A percentile compares a stretch with the other conserved stretches of the same genome.
phyloP scores from a whole-genome alignment of 2,797 vertebrate genomes.

The Eulemur rubriventer region DNA sequence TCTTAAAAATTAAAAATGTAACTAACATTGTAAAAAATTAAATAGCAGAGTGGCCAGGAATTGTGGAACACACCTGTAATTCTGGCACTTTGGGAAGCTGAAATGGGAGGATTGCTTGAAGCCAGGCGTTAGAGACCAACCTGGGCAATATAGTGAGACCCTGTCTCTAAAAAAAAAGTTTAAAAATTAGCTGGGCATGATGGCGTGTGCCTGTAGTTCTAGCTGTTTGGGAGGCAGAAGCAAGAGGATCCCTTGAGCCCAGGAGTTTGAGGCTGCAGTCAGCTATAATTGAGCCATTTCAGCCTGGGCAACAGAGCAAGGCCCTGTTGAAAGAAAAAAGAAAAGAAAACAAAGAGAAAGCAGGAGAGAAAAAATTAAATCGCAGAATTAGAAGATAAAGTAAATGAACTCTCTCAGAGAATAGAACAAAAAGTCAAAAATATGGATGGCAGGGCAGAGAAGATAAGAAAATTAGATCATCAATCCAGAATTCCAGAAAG shows the following conservation, averaged over 20 bases:
- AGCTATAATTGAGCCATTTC: neutral
- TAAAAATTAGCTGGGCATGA: neutral
- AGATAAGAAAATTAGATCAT: neutral
- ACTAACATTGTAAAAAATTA: neutral
- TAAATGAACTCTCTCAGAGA: neutral
- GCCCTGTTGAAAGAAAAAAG: neutral
- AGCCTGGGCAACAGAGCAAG: neutral
- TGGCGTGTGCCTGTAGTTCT: neutral
- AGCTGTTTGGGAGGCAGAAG: neutral
- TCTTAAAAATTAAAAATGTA: neutral
- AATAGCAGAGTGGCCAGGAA: neutral
- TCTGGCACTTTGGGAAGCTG: neutral
- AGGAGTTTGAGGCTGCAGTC: neutral
- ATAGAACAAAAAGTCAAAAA: conserved; percentile 10
- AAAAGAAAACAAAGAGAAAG: too few species aligned
- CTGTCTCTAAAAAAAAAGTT: neutral
- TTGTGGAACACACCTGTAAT: neutral
- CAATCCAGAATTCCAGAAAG: neutral
- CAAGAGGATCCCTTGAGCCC: neutral
- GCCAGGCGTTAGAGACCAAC: neutral
- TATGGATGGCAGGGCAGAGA: neutral
- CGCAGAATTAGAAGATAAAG: neutral
- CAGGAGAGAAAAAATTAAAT: neutral
- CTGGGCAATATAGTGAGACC: neutral
- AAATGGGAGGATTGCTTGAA: neutral